Base-by-base conservation (phyloP, 2,888 invertebrate genomes). In the Cyaniris semiargus region DNA sequence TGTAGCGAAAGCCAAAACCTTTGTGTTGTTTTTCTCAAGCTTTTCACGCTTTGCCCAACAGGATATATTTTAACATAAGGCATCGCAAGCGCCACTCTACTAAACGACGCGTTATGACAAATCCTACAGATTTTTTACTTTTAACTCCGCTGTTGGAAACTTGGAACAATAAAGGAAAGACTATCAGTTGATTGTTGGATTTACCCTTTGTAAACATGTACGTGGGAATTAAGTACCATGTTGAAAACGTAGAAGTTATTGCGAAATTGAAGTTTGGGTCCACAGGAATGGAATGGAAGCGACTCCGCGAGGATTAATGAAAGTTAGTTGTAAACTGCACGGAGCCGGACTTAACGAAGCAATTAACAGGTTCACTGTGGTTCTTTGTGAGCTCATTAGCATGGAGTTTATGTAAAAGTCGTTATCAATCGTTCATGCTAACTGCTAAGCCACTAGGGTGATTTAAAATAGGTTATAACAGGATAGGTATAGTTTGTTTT, bases 301-400 rank as follows among this genome's bases (percentile, higher is more conserved):
- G 58, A 21, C 21, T 58, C 58, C n/a, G 21, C 21, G 8, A 58
- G 58, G 21, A 58, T 58, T 21, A 58, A 58, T 58, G 58, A 21
- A 58, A 58, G 21, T 58, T 58, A 21, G 58, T 58, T 58, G 21
- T 58, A 58, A 58, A 58, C 21, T 58, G 58, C 58, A 58, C 58
- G 58, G 15, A 58, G 21, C 21, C 21, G 15, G 58, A 21, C 7
- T 21, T 58, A 58, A 21, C 58, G 58, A 58, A 21, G 58, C 58
- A 21, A 21, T 58, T 58, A 58, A 56, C 13, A 56, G 7, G 58
- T 58, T 21, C 21, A 7, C 21, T 58, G 3, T 4, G 4, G 53
- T 58, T 58, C 58, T 58, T 58, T 58, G 21, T 21, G 7, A 8
- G 15, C n/a, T 58, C 58, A 58, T 58, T 58, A 58, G 8, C 21